phyloP scores from a whole-genome alignment of 2,113 vertebrate species.

The Podarcis cretensis region DNA sequence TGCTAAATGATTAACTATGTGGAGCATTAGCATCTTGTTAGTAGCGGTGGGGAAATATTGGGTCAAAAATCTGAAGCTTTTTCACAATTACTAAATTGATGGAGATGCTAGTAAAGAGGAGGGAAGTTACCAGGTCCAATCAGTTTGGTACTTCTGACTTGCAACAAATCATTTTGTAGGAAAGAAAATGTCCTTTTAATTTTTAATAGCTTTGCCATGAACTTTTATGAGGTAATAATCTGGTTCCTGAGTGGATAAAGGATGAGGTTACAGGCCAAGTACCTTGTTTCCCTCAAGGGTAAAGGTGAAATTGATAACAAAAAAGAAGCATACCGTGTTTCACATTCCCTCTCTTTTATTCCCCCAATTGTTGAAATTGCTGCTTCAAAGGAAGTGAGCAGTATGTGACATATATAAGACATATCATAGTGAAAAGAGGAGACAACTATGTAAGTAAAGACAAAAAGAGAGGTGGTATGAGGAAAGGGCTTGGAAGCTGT shows the following conservation, averaged over 20 bases:
- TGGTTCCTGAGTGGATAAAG: constrained; percentile 30
- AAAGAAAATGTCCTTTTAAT: constrained; percentile 28
- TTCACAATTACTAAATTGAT: neutral
- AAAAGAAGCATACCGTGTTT: neutral
- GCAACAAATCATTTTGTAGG: constrained; percentile 28
- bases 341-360: neutral
- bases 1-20: constrained; percentile 22
- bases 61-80: neutral
- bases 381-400: neutral
- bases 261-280: constrained; percentile 27
- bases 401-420: neutral
- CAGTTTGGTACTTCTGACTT: neutral
- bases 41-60: neutral
- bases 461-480: neutral
- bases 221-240: constrained; percentile 33
- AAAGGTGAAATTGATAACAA: constrained; percentile 12
- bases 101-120: neutral
- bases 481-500: neutral
- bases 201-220: constrained; percentile 34
- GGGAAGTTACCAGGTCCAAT: neutral
- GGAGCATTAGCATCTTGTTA: constrained; percentile 35
- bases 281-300: constrained; percentile 26
- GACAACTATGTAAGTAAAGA: neutral
- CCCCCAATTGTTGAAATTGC: neutral
- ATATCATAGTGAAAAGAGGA: neutral